Evolutionary conservation across 2,797 vertebrate genomes (phyloP), one percentile per base, ranked within the genome.

Genomic region (Dallia pectoralis): DNA sequence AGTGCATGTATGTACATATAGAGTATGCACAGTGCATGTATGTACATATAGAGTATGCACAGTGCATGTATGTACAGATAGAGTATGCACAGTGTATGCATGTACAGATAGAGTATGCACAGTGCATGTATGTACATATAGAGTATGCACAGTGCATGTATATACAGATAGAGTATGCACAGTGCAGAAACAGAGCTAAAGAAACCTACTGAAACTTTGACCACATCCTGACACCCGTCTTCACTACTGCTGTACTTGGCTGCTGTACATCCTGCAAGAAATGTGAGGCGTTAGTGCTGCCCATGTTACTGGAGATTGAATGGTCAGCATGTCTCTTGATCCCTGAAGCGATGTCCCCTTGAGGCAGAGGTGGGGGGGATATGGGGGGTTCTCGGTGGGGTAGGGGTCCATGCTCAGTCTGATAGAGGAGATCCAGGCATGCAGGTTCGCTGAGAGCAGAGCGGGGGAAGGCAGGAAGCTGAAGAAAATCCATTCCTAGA

Each of bases 401-500:
- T 74, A 84, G 79, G 75, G 84, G 82, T n/a, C 79, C 84, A 77
- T 79, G 82, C 79, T 84, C 73, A 71, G 80, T 86, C 83, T 82
- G 86, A 87, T 70, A 63, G 81, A 81, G 77, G 85, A 85, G 84
- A 90, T 88, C 32, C 82, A 87, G 88, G 22, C 14, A 49, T 49
- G 4, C 74, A 76, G 62, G 88, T 88, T 89, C 88, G 85, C 83
- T 88, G 87, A 81, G 79, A 86, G 86, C 81, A 82, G 79, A 86
- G 86, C 80, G 80, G 88, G 88, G 85, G 83, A 85, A 88, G 88
- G 85, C 82, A 85, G 88, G 87, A 79, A 84, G 88, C 80, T 83
- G 84, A 81, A 88, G 84, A 91, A 93, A 93, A 93, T 92, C 89
- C 88, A 93, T 91, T 87, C 83, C 77, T 74, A 86, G 87, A 89